Evolutionary conservation across 2,888 invertebrate species (phyloP).

Genomic region (Gryllus longicercus): DNA sequence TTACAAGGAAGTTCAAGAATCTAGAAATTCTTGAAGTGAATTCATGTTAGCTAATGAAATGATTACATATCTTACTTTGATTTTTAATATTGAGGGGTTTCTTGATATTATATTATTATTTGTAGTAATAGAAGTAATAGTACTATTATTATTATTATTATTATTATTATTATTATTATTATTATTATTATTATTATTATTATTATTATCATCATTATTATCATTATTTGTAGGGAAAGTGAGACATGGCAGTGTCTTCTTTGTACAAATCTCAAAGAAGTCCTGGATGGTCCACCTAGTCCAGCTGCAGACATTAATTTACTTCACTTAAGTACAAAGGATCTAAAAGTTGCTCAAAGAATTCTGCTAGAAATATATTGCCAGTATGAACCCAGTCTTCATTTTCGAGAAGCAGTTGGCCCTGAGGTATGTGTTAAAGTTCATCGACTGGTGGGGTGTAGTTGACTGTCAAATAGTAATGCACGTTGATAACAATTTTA

Average conservation of each 20-base stretch:
- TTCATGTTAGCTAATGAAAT: no score
- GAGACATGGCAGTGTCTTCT: constrained; percentile 91
- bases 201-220: constrained; percentile 30
- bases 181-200: not conserved
- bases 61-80: no score
- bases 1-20: no score
- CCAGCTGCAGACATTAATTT: constrained; percentile 37
- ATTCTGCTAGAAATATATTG: constrained; percentile 87
- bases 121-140: no score
- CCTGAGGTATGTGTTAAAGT: constrained; percentile 57
- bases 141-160: no score
- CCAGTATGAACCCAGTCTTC: constrained; percentile 83
- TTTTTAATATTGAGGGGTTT: no score
- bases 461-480: no score
- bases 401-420: constrained; percentile 82
- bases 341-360: constrained; percentile 73
- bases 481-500: no score
- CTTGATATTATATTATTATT: no score
- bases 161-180: no score
- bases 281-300: constrained; percentile 57
- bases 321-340: constrained; percentile 57
- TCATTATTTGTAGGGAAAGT: constrained; percentile 58
- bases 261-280: constrained; percentile 69
- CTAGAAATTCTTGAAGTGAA: no score
- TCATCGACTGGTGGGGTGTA: no score